Percentiles rank a stretch among this genome's conserved stretches.
phyloP scores from a whole-genome alignment of 2,888 invertebrate species.

The Pristionchus exspectatus region DNA sequence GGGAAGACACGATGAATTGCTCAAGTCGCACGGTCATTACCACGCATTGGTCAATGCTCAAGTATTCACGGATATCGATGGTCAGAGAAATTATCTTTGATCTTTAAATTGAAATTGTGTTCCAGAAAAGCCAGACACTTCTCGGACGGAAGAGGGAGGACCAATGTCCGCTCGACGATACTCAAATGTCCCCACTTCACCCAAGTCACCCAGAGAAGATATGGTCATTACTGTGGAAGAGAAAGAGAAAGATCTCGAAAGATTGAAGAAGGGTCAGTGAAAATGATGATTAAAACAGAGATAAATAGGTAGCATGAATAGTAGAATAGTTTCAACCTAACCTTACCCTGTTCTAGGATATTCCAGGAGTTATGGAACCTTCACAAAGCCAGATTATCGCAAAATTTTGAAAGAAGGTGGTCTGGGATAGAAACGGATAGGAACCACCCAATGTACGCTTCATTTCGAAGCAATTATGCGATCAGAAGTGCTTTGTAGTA shows the following conservation, averaged over 20 bases:
- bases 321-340: constrained; percentile 4
- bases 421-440: constrained; percentile 11
- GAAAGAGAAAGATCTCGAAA: constrained; percentile 16
- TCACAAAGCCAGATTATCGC: constrained; percentile 23
- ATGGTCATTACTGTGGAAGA: neutral
- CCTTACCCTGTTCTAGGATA: neutral
- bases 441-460: neutral
- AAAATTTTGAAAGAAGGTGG: constrained; percentile 1
- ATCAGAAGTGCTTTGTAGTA: neutral
- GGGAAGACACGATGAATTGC: constrained; percentile 85
- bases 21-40: constrained; percentile 85
- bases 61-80: constrained; percentile 55
- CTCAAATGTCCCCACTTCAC: neutral
- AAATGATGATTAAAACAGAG: neutral
- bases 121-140: constrained; percentile 5
- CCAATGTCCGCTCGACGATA: neutral
- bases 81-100: constrained; percentile 19
- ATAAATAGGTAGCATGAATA: neutral
- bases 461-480: neutral
- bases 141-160: neutral
- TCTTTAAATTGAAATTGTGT: neutral
- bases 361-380: constrained; percentile 30
- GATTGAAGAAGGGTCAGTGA: neutral
- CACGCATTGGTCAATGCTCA: constrained; percentile 80
- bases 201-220: constrained; percentile 40